Evolutionary conservation across 2,797 vertebrate species (phyloP).

Genomic region (Hemitrygon akajei): DNA sequence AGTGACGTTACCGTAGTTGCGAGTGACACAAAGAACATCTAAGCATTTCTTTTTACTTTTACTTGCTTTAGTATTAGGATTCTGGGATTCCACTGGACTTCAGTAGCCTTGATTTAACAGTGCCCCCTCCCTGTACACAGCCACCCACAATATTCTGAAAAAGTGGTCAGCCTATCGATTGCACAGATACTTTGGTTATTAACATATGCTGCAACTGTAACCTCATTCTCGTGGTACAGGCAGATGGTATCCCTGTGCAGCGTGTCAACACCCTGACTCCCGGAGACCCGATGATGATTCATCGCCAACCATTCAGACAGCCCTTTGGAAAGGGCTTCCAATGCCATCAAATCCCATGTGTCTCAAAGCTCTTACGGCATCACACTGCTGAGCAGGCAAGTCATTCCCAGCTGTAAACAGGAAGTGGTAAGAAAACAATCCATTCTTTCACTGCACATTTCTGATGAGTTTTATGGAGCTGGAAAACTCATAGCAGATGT

Average conservation of each 20-base stretch:
- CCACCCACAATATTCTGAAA: not conserved
- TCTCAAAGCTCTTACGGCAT: not conserved
- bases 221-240: not conserved
- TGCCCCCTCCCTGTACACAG: too few species aligned
- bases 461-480: slow-evolving; percentile 16
- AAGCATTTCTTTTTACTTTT: not conserved
- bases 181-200: not conserved
- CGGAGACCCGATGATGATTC: not conserved
- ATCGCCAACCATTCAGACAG: too few species aligned
- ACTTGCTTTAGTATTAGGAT: not conserved
- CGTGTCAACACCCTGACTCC: too few species aligned
- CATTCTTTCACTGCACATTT: slow-evolving; percentile 13
- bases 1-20: not conserved
- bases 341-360: not conserved
- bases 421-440: slow-evolving; percentile 20
- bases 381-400: slow-evolving; percentile 3
- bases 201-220: not conserved
- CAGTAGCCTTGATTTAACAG: not conserved
- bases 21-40: not conserved
- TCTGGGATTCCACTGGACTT: not conserved
- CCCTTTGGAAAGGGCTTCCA: not conserved
- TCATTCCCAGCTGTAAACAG: slow-evolving; percentile 32
- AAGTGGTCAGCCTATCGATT: not conserved
- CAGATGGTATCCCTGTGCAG: not conserved
- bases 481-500: slow-evolving; percentile 28